These are phyloP conservation scores for Ctenomys sociabilis DNA, from an alignment of 2,113 vertebrate genomes.

Conservation along the genomic window DNA sequence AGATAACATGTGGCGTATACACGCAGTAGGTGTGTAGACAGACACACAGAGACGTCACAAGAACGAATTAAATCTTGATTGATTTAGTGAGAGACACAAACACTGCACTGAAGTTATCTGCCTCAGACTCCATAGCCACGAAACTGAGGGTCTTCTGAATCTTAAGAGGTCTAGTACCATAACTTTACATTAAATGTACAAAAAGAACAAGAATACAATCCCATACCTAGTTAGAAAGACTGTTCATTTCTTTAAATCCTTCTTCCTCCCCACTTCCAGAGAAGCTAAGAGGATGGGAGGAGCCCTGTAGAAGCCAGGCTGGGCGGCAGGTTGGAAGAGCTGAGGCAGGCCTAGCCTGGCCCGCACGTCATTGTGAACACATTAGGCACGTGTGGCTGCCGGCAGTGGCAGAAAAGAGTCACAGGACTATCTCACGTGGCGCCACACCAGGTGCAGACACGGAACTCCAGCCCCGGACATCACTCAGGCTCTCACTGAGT, in stretches of 20 bases:
- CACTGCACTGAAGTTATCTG: not conserved
- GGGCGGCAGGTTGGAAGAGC: not conserved
- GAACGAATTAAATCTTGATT: not conserved
- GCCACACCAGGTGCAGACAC: not conserved
- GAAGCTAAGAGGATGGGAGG: not conserved
- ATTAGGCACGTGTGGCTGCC: not conserved
- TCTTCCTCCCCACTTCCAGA: not conserved
- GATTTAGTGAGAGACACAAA: not conserved
- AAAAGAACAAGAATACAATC: not conserved
- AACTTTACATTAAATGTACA: not conserved
- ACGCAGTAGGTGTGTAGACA: not conserved
- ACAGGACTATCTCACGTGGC: not conserved
- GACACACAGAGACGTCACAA: not conserved
- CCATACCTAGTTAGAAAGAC: not conserved
- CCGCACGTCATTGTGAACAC: not conserved
- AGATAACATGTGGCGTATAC: not conserved
- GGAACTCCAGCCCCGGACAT: not conserved
- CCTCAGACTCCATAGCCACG: not conserved
- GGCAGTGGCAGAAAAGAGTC: not conserved
- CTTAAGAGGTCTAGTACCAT: not conserved
- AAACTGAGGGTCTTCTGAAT: not conserved
- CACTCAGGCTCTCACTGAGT: rapidly evolving
- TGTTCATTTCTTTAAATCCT: not conserved
- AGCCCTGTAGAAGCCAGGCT: not conserved
- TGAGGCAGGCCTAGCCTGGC: not conserved